Evolutionary conservation across 2,797 vertebrate species (phyloP).

Genomic region (Gymnoscopelus microlampas): DNA sequence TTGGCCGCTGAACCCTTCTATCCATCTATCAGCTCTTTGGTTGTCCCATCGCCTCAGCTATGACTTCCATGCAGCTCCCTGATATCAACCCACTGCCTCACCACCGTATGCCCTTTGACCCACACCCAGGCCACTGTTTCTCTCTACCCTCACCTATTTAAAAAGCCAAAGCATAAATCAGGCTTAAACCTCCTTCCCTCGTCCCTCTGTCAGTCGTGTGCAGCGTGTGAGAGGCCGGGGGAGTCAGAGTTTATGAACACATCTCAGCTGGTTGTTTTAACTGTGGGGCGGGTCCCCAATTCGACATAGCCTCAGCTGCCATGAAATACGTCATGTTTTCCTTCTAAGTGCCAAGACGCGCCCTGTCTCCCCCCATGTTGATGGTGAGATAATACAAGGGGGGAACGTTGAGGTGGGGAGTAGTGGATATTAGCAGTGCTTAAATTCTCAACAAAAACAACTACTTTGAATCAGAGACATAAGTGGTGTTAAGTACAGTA

Average conservation of each 20-base stretch:
- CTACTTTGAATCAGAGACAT: not conserved
- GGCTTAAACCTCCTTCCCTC: not conserved
- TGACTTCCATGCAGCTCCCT: conserved; percentile 33
- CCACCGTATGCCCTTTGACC: conserved; percentile 31
- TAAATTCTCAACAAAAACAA: not conserved
- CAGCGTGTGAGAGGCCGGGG: conserved; percentile 51
- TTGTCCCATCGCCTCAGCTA: conserved; percentile 27
- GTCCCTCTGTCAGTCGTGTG: conserved; percentile 27
- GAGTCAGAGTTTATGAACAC: conserved; percentile 64
- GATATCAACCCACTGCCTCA: conserved; percentile 25
- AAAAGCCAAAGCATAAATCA: too few relatives aligned
- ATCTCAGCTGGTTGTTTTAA: conserved; percentile 75
- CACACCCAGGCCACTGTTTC: conserved; percentile 32
- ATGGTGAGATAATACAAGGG: conserved; percentile 62
- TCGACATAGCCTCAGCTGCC: conserved; percentile 71
- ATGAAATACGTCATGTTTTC: conserved; percentile 70
- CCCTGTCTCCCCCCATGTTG: conserved; percentile 58
- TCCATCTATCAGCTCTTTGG: conserved; percentile 2
- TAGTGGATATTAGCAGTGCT: conserved; percentile 2
- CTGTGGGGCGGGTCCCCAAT: conserved; percentile 60
- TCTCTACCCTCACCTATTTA: conserved; percentile 38
- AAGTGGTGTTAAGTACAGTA: not conserved
- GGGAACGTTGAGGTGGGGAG: conserved; percentile 29
- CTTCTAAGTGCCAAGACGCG: conserved; percentile 52
- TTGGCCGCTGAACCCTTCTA: conserved; percentile 10